Base-by-base conservation (phyloP, 2,113 vertebrate genomes). In the Leptobrachium ailaonicum region DNA sequence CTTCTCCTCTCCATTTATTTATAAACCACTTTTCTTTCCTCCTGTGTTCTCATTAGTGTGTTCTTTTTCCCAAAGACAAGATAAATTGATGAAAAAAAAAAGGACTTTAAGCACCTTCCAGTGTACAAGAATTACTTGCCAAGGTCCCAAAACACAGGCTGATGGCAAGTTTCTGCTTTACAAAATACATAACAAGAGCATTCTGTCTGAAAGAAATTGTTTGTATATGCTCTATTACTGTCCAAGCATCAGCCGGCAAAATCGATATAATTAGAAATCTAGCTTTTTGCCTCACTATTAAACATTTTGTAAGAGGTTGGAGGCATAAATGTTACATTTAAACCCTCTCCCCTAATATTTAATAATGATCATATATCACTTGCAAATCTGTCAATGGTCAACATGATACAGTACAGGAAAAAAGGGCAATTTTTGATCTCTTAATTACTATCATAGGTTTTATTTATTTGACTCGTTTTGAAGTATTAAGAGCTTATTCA, bases 1-100 rank as follows among this genome's bases (percentile, higher is more conserved):
- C 2, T n/a, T 47, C 45, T 40, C 41, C 56, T 74, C 63, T 63
- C 58, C 9, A 63, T 32, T 14, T n/a, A 63, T 12, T 74, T 62
- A 56, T 74, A 74, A 32, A 11, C 42, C 56, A 44, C 42, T 60
- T 2, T 60, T 60, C 56, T 60, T 11, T 60, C 56, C 41, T 63
- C 73, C 8, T 63, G 56, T 63, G 8, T 58, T 74, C 73, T 74
- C 73, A 74, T 74, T 74, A 74, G 41, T 44, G 58, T 2, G 73
- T n/a, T 74, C 58, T 60, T 60, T 53, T 60, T 64, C 73, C 73
- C 13, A 60, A 74, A 62, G 73, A 45, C 42, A 74, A 63, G 14
- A 13, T 2, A 62, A 73, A 44, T 42, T 44, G 10, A 44, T 60
- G 13, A 12, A 11, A 60, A 60, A 2, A 60, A 14, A 11, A 14